These are phyloP conservation scores for Charadrius vociferus DNA, from an alignment of 2,113 vertebrate genomes.

Conservation along the genomic window DNA sequence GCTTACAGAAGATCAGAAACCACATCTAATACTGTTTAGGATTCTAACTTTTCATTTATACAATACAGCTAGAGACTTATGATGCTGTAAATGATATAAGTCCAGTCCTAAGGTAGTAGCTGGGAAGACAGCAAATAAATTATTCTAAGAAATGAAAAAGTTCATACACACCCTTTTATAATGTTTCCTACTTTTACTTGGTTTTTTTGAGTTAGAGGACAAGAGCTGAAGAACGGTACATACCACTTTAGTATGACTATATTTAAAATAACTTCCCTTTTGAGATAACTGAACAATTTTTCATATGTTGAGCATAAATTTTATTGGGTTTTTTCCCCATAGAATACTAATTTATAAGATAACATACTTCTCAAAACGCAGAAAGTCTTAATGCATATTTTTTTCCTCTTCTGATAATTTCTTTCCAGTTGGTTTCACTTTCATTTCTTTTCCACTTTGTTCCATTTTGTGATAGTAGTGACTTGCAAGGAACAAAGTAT, in stretches of 20 bases:
- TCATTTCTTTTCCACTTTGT: background rate
- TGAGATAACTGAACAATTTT: background rate
- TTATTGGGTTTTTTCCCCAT: background rate
- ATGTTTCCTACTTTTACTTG: background rate
- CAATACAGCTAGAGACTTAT: background rate
- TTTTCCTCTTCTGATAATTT: background rate
- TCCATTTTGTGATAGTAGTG: background rate
- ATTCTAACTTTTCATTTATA: background rate
- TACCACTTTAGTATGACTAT: background rate
- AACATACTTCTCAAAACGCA: slow-evolving; percentile 3
- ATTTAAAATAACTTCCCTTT: background rate
- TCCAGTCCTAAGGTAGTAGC: background rate
- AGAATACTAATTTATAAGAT: slow-evolving; percentile 1
- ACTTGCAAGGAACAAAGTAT: background rate
- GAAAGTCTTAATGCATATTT: background rate
- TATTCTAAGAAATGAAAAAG: background rate
- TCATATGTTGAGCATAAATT: background rate
- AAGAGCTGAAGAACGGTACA: background rate
- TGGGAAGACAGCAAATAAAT: background rate
- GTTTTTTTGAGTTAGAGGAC: background rate
- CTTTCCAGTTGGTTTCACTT: background rate
- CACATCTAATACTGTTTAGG: background rate
- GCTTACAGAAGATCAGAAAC: background rate
- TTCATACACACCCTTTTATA: background rate
- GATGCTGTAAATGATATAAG: background rate